Evolutionary conservation across 2,888 invertebrate genomes (phyloP).

Genomic region (Myopa tessellatipennis): DNA sequence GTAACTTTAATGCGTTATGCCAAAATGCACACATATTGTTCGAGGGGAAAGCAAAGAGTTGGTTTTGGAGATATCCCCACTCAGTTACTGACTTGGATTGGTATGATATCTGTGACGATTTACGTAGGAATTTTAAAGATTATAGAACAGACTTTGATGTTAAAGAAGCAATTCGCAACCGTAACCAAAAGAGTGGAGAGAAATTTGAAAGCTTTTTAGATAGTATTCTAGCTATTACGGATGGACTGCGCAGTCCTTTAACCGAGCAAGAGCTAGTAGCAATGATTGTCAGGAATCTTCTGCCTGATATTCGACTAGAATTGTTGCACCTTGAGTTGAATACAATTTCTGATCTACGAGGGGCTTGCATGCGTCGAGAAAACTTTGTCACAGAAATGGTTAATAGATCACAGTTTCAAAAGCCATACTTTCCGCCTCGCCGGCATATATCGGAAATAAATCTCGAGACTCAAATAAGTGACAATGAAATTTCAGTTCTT

Average conservation of each 20-base stretch:
- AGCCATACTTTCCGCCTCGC: conserved; percentile 20
- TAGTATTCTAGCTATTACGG: conserved; percentile 21
- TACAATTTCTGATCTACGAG: conserved; percentile 30
- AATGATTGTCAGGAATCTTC: conserved; percentile 34
- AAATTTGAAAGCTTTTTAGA: conserved; percentile 21
- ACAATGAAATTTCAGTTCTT: conserved; percentile 6
- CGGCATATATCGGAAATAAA: conserved; percentile 15
- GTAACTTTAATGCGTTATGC: too few relatives aligned
- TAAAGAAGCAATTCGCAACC: too few relatives aligned
- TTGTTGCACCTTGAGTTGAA: not conserved
- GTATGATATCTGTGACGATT: conserved; percentile 14
- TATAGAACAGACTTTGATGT: too few relatives aligned
- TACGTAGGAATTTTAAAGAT: too few relatives aligned
- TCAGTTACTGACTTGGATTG: conserved; percentile 27
- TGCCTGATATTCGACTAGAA: conserved; percentile 34
- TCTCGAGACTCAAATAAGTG: not conserved
- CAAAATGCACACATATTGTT: too few relatives aligned
- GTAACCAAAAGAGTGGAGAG: too few relatives aligned
- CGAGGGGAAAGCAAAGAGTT: conserved; percentile 30
- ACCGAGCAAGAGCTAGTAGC: conserved; percentile 26
- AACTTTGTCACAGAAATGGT: not conserved
- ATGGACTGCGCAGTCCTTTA: conserved; percentile 27
- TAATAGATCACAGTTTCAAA: conserved; percentile 3
- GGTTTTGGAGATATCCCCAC: conserved; percentile 41
- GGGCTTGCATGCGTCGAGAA: conserved; percentile 9